A percentile compares a stretch with the other conserved stretches of the same genome.
Conservation (phyloP, 2,888 invertebrate genomes). For the Philereme transversata region DNA sequence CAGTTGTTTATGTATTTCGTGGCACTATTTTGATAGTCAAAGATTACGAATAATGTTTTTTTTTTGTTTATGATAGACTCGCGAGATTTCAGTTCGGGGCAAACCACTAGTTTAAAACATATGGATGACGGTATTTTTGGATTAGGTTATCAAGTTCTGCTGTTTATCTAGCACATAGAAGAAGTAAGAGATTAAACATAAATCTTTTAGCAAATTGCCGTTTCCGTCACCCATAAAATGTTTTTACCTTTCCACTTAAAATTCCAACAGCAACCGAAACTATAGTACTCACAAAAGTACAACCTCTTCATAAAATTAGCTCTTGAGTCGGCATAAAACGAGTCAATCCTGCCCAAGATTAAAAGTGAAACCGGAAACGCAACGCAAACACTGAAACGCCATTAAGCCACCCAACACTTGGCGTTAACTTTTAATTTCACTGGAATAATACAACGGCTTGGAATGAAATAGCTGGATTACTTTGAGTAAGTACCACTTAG, state of each 20-base stretch:
- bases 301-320: conserved; percentile 34
- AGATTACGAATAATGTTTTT: too few species aligned
- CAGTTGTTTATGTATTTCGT: too few species aligned
- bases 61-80: too few species aligned
- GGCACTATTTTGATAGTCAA: too few species aligned
- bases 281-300: conserved; percentile 15
- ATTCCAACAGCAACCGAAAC: conserved; percentile 6
- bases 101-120: too few species aligned
- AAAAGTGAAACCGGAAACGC: conserved; percentile 67
- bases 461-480: conserved; percentile 27
- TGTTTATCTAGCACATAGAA: too few species aligned
- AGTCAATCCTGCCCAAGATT: conserved; percentile 54
- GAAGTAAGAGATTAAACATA: too few species aligned
- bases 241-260: not conserved
- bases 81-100: too few species aligned
- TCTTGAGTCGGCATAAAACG: conserved; percentile 46
- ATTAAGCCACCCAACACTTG: conserved; percentile 61
- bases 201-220: too few species aligned
- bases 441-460: conserved; percentile 48
- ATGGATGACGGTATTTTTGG: too few species aligned
- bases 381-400: conserved; percentile 75
- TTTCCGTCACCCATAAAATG: too few species aligned
- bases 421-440: conserved; percentile 65
- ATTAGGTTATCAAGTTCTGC: too few species aligned
- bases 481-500: conserved; percentile 4